phyloP scores from a whole-genome alignment of 2,888 invertebrate genomes.

The Hirtodrosophila alboralis region DNA sequence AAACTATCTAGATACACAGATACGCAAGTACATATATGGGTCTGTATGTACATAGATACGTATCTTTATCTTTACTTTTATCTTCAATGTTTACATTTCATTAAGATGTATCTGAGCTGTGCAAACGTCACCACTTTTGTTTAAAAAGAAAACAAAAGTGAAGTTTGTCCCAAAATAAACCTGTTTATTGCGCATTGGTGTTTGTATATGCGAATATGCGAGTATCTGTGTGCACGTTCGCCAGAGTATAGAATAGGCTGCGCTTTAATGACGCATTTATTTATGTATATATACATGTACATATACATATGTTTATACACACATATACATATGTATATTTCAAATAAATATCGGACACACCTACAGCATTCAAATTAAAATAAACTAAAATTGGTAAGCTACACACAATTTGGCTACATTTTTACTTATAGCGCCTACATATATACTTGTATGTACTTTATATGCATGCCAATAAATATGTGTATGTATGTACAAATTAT shows the following conservation, averaged over 20 bases:
- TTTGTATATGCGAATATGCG: slow-evolving; percentile 1
- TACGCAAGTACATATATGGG: neutral
- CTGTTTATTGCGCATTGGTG: slow-evolving; percentile 35
- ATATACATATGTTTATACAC: neutral
- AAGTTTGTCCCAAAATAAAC: slow-evolving; percentile 53
- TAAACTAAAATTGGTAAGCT: slow-evolving; percentile 14
- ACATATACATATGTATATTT: slow-evolving; percentile 1
- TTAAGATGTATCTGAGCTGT: slow-evolving; percentile 12
- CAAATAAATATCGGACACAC: slow-evolving; percentile 40
- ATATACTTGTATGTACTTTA: neutral
- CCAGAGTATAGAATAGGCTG: slow-evolving; percentile 40
- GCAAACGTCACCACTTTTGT: slow-evolving; percentile 52
- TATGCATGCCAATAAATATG: too few relatives aligned
- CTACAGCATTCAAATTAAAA: slow-evolving; percentile 43
- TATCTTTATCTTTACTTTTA: slow-evolving; percentile 26
- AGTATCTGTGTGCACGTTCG: slow-evolving; percentile 38
- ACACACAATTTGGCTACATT: slow-evolving; percentile 3
- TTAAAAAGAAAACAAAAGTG: slow-evolving; percentile 65
- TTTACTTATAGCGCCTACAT: slow-evolving; percentile 5
- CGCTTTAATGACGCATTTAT: slow-evolving; percentile 43
- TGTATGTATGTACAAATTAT: too few relatives aligned
- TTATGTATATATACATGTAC: slow-evolving; percentile 1
- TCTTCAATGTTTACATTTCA: slow-evolving; percentile 47
- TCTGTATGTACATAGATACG: slow-evolving; percentile 1
- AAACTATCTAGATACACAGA: slow-evolving; percentile 2